Percentiles rank a stretch among this genome's conserved stretches.
Conservation (phyloP, 1,140 invertebrate species). For the Diuraphis noxia region DNA sequence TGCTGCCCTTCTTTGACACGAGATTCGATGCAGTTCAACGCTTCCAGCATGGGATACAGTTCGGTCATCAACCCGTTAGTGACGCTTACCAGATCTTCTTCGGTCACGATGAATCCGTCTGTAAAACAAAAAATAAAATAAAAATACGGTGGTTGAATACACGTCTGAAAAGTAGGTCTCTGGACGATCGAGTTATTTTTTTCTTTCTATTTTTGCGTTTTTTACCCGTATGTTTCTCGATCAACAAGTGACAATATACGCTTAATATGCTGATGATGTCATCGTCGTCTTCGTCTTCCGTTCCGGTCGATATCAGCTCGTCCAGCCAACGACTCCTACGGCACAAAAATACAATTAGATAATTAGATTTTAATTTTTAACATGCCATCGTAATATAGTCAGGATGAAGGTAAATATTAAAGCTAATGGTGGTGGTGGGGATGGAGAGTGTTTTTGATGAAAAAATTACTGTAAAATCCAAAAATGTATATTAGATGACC, state of each 20-base stretch:
- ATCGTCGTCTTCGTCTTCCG: slow-evolving; percentile 66
- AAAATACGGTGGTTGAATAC: neutral
- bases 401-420: too few species aligned
- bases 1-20: slow-evolving; percentile 19
- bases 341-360: neutral
- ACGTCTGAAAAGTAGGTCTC: too few species aligned
- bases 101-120: slow-evolving; percentile 52
- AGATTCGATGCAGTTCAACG: slow-evolving; percentile 44
- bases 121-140: neutral
- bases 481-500: too few species aligned
- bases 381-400: too few species aligned
- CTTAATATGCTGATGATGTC: slow-evolving; percentile 72
- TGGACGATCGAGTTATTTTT: neutral
- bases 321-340: slow-evolving; percentile 65
- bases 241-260: slow-evolving; percentile 72
- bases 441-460: too few species aligned
- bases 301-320: slow-evolving; percentile 65
- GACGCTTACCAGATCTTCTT: slow-evolving; percentile 47
- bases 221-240: slow-evolving; percentile 70
- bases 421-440: too few species aligned
- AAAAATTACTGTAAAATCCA: too few species aligned
- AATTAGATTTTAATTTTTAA: too few species aligned
- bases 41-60: slow-evolving; percentile 47
- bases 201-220: neutral
- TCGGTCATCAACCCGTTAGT: slow-evolving; percentile 49